Conservation (phyloP, 1,140 invertebrate species). For the Cyclargus thomasi region DNA sequence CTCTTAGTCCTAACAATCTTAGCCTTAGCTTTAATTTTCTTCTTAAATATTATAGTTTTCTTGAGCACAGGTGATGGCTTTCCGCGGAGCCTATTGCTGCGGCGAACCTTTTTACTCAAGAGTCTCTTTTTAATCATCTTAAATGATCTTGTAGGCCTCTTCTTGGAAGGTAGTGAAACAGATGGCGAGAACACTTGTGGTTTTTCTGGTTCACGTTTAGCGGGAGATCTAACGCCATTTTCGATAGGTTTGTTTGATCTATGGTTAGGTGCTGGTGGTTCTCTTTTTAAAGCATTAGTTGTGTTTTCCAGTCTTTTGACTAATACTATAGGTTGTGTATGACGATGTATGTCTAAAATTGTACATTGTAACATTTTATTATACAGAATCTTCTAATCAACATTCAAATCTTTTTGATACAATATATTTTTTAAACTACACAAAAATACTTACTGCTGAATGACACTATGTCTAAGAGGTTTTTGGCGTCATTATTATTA, state of each 20-base stretch:
- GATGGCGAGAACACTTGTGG: neutral
- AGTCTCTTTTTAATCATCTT: constrained; percentile 4
- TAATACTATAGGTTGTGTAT: constrained; percentile 26
- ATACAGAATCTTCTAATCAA: too few relatives aligned
- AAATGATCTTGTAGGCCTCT: neutral
- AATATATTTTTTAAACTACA: neutral
- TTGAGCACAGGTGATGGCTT: neutral
- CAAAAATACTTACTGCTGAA: constrained; percentile 32
- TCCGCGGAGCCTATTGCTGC: constrained; percentile 4
- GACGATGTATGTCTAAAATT: constrained; percentile 27
- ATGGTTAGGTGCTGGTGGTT: neutral
- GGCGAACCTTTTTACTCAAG: constrained; percentile 10
- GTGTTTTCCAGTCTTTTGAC: constrained; percentile 24
- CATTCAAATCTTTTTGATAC: too few relatives aligned
- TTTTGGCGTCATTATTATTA: constrained; percentile 24
- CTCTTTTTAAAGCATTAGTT: constrained; percentile 5
- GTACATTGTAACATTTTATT: too few relatives aligned
- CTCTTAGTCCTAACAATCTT: constrained; percentile 9
- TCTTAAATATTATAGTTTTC: constrained; percentile 4
- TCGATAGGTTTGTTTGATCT: neutral
- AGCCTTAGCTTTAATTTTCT: constrained; percentile 18
- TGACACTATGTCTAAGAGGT: constrained; percentile 30
- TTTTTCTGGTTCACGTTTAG: neutral
- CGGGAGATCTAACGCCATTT: neutral
- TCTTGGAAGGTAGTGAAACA: neutral